Evolutionary conservation across 2,888 invertebrate species (phyloP).

Genomic region (Scaptomyza caliginosa): DNA sequence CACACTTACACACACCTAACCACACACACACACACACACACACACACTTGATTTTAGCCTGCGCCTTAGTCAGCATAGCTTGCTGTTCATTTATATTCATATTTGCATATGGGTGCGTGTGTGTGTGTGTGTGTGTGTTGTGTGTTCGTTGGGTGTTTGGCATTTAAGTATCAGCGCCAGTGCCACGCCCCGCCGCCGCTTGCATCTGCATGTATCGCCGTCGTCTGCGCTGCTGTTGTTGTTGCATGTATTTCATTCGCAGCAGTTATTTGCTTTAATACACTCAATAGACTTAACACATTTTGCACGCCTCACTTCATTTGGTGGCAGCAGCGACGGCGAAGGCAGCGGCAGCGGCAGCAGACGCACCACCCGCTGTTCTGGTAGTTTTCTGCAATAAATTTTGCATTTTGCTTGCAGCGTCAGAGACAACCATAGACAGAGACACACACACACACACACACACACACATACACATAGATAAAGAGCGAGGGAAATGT

Average conservation of each 20-base stretch:
- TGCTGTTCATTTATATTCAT: slow-evolving; percentile 76
- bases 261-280: slow-evolving; percentile 79
- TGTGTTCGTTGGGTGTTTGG: slow-evolving; percentile 32
- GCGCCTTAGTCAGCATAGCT: slow-evolving; percentile 19
- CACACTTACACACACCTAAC: background rate
- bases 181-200: slow-evolving; percentile 30
- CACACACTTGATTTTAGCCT: slow-evolving; percentile 29
- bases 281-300: slow-evolving; percentile 78
- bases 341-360: background rate
- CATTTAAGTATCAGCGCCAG: slow-evolving; percentile 55
- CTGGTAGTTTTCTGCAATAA: slow-evolving; percentile 75
- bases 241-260: slow-evolving; percentile 71
- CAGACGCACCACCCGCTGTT: slow-evolving; percentile 42
- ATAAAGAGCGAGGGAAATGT: background rate
- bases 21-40: background rate
- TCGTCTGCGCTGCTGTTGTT: slow-evolving; percentile 22
- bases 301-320: slow-evolving; percentile 70
- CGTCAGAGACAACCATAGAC: slow-evolving; percentile 46
- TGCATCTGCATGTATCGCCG: slow-evolving; percentile 46
- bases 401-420: slow-evolving; percentile 75
- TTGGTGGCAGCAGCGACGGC: slow-evolving; percentile 18
- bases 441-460: background rate
- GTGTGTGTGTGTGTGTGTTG: slow-evolving; percentile 1
- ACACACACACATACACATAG: background rate
- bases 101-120: slow-evolving; percentile 62